phyloP scores from a whole-genome alignment of 2,888 invertebrate genomes.

The Erebia aethiops region DNA sequence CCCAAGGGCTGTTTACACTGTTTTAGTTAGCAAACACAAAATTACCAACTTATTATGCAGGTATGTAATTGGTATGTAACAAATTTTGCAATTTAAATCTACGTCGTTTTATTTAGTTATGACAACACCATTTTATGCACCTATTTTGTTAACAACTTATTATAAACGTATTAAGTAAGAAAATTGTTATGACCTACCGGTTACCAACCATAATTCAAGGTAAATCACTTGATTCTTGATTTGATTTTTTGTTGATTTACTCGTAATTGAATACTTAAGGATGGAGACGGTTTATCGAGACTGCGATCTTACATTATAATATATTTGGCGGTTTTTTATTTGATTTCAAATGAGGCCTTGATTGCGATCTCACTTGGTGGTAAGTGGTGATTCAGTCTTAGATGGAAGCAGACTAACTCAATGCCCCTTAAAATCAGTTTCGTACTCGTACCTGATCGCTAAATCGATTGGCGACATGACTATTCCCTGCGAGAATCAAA shows the following conservation, averaged over 20 bases:
- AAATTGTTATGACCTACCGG: background rate
- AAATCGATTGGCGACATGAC: no score
- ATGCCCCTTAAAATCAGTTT: no score
- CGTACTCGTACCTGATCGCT: no score
- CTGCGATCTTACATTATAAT: no score
- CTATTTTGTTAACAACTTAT: background rate
- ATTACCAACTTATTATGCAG: background rate
- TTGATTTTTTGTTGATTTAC: background rate
- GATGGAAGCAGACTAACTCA: no score
- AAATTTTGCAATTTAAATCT: background rate
- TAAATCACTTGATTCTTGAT: background rate
- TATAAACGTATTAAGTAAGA: conserved; percentile 2
- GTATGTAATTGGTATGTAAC: background rate
- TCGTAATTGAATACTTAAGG: no score
- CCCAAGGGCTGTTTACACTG: background rate
- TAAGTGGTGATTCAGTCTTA: no score
- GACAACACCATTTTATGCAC: background rate
- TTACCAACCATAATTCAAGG: background rate
- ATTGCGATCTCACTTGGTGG: no score
- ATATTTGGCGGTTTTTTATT: no score
- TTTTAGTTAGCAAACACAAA: background rate
- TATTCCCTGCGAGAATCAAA: no score
- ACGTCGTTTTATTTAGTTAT: background rate
- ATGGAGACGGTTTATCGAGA: no score
- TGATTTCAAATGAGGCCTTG: no score